Conservation (phyloP, 2,113 vertebrate species). For the Gracilinanus agilis region DNA sequence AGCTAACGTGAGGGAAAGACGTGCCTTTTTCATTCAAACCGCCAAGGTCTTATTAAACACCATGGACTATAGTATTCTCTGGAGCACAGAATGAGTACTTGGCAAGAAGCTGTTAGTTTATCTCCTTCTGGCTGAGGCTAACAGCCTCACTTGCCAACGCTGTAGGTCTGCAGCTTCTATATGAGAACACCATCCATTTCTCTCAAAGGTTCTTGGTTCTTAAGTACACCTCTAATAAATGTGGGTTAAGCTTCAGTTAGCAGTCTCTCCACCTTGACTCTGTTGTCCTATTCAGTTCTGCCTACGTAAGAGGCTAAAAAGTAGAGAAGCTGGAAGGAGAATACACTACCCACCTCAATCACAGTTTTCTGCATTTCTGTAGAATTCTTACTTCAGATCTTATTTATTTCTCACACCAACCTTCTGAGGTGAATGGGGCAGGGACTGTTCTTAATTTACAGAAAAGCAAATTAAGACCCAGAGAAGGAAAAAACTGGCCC, state of each 20-base stretch:
- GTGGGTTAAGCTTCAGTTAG: conserved; percentile 64
- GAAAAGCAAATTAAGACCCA: conserved; percentile 32
- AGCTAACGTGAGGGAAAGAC: not conserved
- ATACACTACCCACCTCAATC: conserved; percentile 5
- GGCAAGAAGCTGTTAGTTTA: not conserved
- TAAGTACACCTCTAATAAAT: conserved; percentile 32
- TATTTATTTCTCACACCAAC: not conserved
- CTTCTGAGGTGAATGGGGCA: not conserved
- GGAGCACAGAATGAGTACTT: not conserved
- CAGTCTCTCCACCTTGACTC: conserved; percentile 60
- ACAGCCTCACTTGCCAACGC: conserved; percentile 9
- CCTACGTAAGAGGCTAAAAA: conserved; percentile 62
- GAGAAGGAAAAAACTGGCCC: conserved; percentile 57
- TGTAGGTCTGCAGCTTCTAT: not conserved
- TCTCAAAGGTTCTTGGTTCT: not conserved
- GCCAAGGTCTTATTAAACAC: not conserved
- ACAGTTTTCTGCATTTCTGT: conserved; percentile 29
- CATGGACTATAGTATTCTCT: not conserved
- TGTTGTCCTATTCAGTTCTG: conserved; percentile 57
- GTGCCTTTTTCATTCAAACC: not conserved
- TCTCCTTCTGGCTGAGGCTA: not conserved
- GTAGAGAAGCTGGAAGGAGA: conserved; percentile 46
- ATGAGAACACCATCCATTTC: not conserved
- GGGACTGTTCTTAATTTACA: conserved; percentile 15
- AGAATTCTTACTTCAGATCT: not conserved